Base-by-base conservation (phyloP, 2,888 invertebrate genomes). In the Hemistola chrysoprasaria region DNA sequence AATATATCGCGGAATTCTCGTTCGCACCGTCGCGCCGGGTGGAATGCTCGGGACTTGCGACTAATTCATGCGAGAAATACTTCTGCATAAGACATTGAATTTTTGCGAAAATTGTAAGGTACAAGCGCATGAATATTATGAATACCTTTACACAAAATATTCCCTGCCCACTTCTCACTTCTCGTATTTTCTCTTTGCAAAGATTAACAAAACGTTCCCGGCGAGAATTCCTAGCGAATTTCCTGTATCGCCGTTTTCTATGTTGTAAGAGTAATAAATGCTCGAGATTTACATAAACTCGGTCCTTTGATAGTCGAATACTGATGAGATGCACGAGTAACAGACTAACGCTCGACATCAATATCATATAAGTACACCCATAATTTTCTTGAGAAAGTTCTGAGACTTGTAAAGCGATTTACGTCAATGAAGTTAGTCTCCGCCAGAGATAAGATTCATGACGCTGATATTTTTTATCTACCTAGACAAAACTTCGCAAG, bases 41-140 rank as follows among this genome's bases (percentile, higher is more conserved):
- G 76, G 78, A 79, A 87, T 85, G 62, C 68, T 57, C 43, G 63
- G 63, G 69, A 74, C 70, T 71, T 59, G 71, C 62, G 56, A 65
- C 62, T 77, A 79, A 84, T 82, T 79, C 78, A 79, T 69, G 79
- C 82, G 78, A 69, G 71, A 71, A 82, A 81, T 79, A 76, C 16
- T 75, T 57, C 66, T 55, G 50, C 38, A 50, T 59, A 63, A 70
- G 62, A 62, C 38, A 57, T 61, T 62, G 67, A 61, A 76, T 77
- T 73, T 77, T 75, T 69, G 67, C 47, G 49, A 59, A 61, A 58
- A 56, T 53, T 35, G 21, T 22, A 22, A 37, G 45, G 35, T 38
- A 53, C 46, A 46, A 46, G 50, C 47, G 44, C 51, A 42, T 44
- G 49, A 51, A 49, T 58, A 64, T 71, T 61, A 48, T 48, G 58